These are phyloP conservation scores for Halcyon smyrnensis DNA, from an alignment of 2,797 vertebrate species.

Conservation along the genomic window DNA sequence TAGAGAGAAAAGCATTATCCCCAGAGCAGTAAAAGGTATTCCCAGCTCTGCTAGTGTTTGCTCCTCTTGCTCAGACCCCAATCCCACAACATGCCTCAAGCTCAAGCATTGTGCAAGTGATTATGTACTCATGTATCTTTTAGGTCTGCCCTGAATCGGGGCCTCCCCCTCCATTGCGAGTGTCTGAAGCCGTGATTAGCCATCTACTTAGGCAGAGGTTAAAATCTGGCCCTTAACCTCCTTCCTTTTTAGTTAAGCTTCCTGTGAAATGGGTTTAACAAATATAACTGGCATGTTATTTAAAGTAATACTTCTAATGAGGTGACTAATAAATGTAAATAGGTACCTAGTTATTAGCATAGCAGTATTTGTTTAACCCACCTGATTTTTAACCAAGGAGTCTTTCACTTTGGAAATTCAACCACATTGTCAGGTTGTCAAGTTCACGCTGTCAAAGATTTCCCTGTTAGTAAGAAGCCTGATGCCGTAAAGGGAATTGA, in stretches of 20 bases:
- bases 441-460: constrained; percentile 18
- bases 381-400: constrained; percentile 25
- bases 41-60: not conserved
- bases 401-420: constrained; percentile 53
- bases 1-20: constrained; percentile 44
- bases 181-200: constrained; percentile 54
- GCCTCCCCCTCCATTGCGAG: not conserved
- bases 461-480: constrained; percentile 33
- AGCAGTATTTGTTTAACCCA: constrained; percentile 25
- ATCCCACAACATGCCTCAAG: not conserved
- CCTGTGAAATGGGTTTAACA: constrained; percentile 49
- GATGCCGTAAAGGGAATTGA: constrained; percentile 36
- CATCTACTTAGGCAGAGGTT: constrained; percentile 57
- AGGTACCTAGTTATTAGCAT: constrained; percentile 34
- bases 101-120: not conserved
- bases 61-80: not conserved
- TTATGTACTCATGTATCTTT: not conserved
- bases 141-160: constrained; percentile 9
- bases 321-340: constrained; percentile 36
- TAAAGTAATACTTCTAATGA: constrained; percentile 49
- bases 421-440: not conserved
- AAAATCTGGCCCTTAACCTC: constrained; percentile 65
- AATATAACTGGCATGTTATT: constrained; percentile 45
- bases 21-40: constrained; percentile 47
- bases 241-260: constrained; percentile 58